Evolutionary conservation across 2,113 vertebrate genomes (phyloP), one percentile per base, ranked within the genome.

Genomic region (Pungitius pungitius): DNA sequence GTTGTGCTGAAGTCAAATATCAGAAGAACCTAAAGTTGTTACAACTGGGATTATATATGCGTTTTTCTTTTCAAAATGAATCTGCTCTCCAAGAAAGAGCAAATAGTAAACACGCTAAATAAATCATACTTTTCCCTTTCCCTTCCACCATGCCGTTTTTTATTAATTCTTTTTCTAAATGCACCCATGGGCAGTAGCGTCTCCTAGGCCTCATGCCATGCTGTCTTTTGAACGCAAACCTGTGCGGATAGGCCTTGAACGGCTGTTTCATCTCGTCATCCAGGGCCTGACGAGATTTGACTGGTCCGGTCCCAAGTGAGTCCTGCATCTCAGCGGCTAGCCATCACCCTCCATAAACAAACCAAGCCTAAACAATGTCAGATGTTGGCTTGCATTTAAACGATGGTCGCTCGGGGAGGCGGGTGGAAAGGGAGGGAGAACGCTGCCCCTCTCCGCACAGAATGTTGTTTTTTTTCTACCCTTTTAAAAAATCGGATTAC

Each of bases 41-140:
- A 83, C 83, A 42, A 87, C 56, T 73, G 85, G 88, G 88, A 89
- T 73, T 78, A 83, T 49, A 71, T 88, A 61, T 84, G n/a, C n/a
- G 59, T 75, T 83, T 90, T 86, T 79, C 62, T 26, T 72, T 72
- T 69, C 20, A 82, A 92, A 89, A 91, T 87, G 51, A 30, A 91
- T 91, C 70, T 72, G 69, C 87, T 81, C 86, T 90, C 84, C 68
- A 88, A 85, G 88, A 89, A 88, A 90, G 86, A 77, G 80, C 87
- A 91, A 91, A 90, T 82, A 68, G 92, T 94, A 94, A 93, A 94
- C 93, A 94, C 71, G 80, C 80, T 94, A 89, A 94, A 94, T 94
- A 93, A 94, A 94, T 94, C 60, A 93, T 93, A 73, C 89, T 77
- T 85, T 86, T 75, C 83, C 81, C 83, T 84, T 83, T 78, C 39